Evolutionary conservation across 2,797 vertebrate genomes (phyloP), one percentile per base, ranked within the genome.

Genomic region (Brachymystax lenok): DNA sequence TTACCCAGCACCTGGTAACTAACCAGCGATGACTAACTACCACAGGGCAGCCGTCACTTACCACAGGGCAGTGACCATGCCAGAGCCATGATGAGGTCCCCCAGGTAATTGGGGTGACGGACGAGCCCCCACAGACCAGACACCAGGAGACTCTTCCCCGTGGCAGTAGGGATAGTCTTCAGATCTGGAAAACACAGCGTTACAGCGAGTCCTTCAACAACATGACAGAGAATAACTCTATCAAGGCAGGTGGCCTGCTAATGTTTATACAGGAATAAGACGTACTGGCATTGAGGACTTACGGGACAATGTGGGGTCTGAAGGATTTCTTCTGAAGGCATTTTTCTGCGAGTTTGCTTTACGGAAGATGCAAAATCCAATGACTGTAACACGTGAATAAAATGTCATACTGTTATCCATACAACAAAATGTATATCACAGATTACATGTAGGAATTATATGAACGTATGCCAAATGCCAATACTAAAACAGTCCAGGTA

Each of bases 61-160:
- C 98, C 98, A 85, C 98, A 99, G 0, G 97, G 96, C 0, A 99
- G 90, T 17, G 97, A 98, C 98, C 98, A 99, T 0, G 98, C 96
- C 80, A 98, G 90, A 51, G 96, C 98, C 98, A 99, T 99, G 78
- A 99, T 88, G 54, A 99, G 92, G 82, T 99, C 98, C 59, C 98
- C 98, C 0, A 99, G 90, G 84, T 99, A 99, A 89, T 99, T 99
- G 0, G 98, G 98, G 83, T 99, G 98, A 52, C 98, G 96, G 33
- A 99, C 97, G 61, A 97, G 92, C 0, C 97, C 98, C 98, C 98
- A 99, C 95, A 96, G 97, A 13, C 97, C 97, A 0, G 97, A 98
- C 33, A 96, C 95, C 17, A 99, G 92, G 27, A 99, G 95, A 67
- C 90, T 96, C 87, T 96, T 98, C n/a, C 98, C 97, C 30, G 96